Base-by-base conservation (phyloP, 1,140 invertebrate genomes). In the Ceratina japonica region DNA sequence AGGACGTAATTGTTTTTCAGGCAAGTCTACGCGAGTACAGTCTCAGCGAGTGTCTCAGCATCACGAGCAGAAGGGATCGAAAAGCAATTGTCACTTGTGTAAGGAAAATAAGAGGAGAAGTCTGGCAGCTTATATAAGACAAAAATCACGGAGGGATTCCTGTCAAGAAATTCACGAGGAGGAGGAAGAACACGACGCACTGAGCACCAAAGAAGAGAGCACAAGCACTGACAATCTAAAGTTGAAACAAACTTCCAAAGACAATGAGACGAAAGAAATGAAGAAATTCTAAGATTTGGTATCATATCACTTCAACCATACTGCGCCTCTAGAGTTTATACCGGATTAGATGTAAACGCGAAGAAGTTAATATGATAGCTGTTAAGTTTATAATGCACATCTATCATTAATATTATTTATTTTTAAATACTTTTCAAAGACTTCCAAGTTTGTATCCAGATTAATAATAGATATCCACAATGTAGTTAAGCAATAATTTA, bases 111-210 rank as follows among this genome's bases (percentile, higher is more conserved):
- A 94, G 88, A 91, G 93, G 75, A 90, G 94, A 62, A 92, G 89
- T 4, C 84, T 94, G 0, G 91, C 93, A 2, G 90, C 90, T 68
- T 95, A 94, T 85, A 93, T 94, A 82, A 91, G 92, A 27, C 92
- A 90, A 79, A 93, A 94, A 78, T 89, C 92, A 31, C 90, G 91
- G 20, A 90, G 91, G 8, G 93, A 92, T 79, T 91, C 92, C 44
- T 93, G 93, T 72, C 89, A 92, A 20, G 92, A 93, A 66, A 94
- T 94, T 62, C 90, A 92, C 71, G 93, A 94, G 77, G 94, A 94
- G 75, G 93, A 93, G 56, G 93, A 94, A 74, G 93, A 93, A 64
- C 71, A 75, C 27, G 58, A 76, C 2, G 10, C 1, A 4, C 3
- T 15, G 13, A 65, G 18, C 20, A 13, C 2, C 15, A 68, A 18